Percentiles rank a stretch among this genome's conserved stretches.
Evolutionary conservation across 2,113 vertebrate genomes (phyloP).

Genomic region (Martes martes): DNA sequence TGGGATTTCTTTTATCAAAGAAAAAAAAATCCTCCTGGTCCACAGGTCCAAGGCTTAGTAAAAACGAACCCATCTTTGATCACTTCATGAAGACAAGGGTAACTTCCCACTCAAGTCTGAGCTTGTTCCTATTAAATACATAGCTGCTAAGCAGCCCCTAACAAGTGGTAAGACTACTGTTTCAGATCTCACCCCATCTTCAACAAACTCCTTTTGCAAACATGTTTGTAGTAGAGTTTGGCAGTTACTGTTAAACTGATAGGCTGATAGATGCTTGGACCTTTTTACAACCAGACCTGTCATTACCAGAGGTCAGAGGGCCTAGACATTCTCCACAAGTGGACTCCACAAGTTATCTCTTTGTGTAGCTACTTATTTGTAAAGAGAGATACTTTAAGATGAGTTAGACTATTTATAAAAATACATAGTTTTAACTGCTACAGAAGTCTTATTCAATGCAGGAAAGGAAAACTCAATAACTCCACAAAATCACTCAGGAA

Average conservation of each 20-base stretch:
- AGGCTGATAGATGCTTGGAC: not conserved
- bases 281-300: not conserved
- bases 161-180: not conserved
- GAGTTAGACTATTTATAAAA: slow-evolving; percentile 1
- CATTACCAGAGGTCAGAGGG: not conserved
- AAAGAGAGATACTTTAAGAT: not conserved
- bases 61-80: not conserved
- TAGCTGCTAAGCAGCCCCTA: slow-evolving; percentile 62
- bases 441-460: slow-evolving; percentile 45
- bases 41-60: not conserved
- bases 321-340: not conserved
- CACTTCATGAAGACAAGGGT: not conserved
- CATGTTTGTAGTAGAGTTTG: not conserved
- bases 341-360: not conserved
- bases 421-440: slow-evolving; percentile 2
- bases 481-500: not conserved
- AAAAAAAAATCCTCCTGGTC: not conserved
- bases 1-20: slow-evolving; percentile 3
- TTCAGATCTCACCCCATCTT: not conserved
- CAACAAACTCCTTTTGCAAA: not conserved
- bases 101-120: slow-evolving; percentile 58
- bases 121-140: slow-evolving; percentile 70
- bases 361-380: not conserved
- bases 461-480: slow-evolving; percentile 52
- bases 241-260: slow-evolving; percentile 44